These are phyloP conservation scores for Rosalia funebris DNA, from an alignment of 2,888 invertebrate species.

Conservation along the genomic window DNA sequence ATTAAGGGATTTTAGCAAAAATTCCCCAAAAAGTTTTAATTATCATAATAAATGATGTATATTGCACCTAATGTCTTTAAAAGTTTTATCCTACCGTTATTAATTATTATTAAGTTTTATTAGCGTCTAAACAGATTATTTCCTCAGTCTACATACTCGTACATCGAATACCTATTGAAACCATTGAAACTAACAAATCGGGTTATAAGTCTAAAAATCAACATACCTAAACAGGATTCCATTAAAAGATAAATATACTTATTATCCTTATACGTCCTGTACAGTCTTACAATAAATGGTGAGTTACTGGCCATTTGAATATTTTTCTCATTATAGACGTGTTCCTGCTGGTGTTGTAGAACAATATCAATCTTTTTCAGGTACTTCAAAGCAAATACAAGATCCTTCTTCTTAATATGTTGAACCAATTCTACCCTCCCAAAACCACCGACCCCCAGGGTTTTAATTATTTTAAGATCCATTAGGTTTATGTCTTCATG, in stretches of 20 bases:
- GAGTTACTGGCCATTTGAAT: constrained; percentile 84
- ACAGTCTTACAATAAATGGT: constrained; percentile 80
- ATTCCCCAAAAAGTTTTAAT: too few species aligned
- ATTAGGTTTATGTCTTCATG: constrained; percentile 76
- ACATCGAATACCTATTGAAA: too few species aligned
- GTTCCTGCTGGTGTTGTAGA: constrained; percentile 88
- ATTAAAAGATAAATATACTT: constrained; percentile 95
- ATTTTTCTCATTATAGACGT: constrained; percentile 87
- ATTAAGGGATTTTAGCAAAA: too few species aligned
- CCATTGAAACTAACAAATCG: too few species aligned
- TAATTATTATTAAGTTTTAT: too few species aligned
- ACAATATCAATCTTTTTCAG: constrained; percentile 90
- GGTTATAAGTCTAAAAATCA: too few species aligned
- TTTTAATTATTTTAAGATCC: constrained; percentile 84
- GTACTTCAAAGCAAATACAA: constrained; percentile 85
- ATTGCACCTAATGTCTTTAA: too few species aligned
- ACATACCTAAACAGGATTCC: constrained; percentile 87
- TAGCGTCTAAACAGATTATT: too few species aligned
- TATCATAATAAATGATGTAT: too few species aligned
- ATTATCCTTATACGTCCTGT: constrained; percentile 86
- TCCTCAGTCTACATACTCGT: too few species aligned
- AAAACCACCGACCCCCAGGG: constrained; percentile 87
- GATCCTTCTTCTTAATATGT: constrained; percentile 65
- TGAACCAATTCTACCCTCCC: constrained; percentile 61
- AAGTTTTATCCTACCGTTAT: too few species aligned